Base-by-base conservation (phyloP, 2,797 vertebrate species). In the Calcarius lapponicus region DNA sequence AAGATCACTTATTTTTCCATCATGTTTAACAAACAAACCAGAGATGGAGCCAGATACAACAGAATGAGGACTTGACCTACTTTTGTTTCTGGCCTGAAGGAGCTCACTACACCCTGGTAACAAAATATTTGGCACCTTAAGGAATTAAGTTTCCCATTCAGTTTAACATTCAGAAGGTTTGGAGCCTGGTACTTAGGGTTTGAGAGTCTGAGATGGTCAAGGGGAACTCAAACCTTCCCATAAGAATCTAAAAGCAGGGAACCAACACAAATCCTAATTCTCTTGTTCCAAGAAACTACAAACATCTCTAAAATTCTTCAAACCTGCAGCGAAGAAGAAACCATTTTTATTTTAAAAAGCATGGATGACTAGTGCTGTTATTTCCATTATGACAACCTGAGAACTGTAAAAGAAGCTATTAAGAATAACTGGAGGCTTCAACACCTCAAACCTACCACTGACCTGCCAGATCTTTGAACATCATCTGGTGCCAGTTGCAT, bases 21-120 rank as follows among this genome's bases (percentile, higher is more conserved):
- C 56, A 48, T 15, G 13, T 80, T 91, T 87, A 74, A 48, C 64
- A 91, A 91, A 94, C 36, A 70, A 92, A 71, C 65, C 56, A 81
- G 73, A 95, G 53, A 51, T 79, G 43, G 42, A 91, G 91, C 76
- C 91, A 96, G 73, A 76, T 91, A 90, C 64, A 86, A 28, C 73
- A 84, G 86, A 79, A 88, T 17, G n/a, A 88, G 67, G 25, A 66
- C 48, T 64, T 86, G 83, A 95, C 94, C 92, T 90, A 75, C 43
- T 97, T 96, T 67, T 80, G 24, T 72, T 92, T 62, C 42, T 83
- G 76, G 75, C 73, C 69, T 66, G 76, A 81, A 81, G 43, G 24
- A 75, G 32, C 51, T 62, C 69, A 76, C 36, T 34, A 79, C 20
- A 29, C 32, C 78, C 25, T 21, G 88, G 34, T 19, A 82, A 75